Conservation (phyloP, 2,888 invertebrate genomes). For the Caenorhabditis panamensis region DNA sequence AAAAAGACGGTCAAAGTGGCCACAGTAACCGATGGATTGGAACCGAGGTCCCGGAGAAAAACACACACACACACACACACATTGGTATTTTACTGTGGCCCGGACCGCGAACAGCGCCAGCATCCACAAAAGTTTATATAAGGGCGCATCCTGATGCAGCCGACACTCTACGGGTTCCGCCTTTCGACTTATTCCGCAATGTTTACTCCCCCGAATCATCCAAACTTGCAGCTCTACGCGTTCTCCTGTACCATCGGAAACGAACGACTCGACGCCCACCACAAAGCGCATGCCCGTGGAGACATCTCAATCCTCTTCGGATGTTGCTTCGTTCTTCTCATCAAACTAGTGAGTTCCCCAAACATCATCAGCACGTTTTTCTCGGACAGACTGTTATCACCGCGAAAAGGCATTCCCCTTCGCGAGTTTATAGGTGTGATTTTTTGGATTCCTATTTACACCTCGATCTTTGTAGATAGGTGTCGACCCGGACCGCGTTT, state of each 20-base stretch:
- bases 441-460: slow-evolving; percentile 52
- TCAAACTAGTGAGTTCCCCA: slow-evolving; percentile 74
- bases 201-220: no score
- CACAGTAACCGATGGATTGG: neutral
- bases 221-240: slow-evolving; percentile 72
- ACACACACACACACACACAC: slow-evolving; percentile 35
- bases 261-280: slow-evolving; percentile 78
- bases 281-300: slow-evolving; percentile 79
- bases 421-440: slow-evolving; percentile 36
- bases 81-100: neutral
- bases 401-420: no score
- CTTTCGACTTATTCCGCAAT: neutral
- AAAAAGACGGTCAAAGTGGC: slow-evolving; percentile 12
- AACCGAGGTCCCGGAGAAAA: neutral
- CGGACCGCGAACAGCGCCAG: neutral
- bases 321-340: slow-evolving; percentile 74
- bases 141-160: neutral
- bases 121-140: slow-evolving; percentile 1
- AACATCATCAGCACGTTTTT: slow-evolving; percentile 14
- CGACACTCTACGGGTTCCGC: slow-evolving; percentile 8
- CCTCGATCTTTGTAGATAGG: slow-evolving; percentile 19
- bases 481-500: slow-evolving; percentile 15
- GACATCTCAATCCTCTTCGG: slow-evolving; percentile 79
- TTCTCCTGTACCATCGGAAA: slow-evolving; percentile 69
- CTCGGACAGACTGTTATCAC: slow-evolving; percentile 6